Evolutionary conservation across 1,140 invertebrate genomes (phyloP), one percentile per base, ranked within the genome.

Genomic region (Drepana arcuata): DNA sequence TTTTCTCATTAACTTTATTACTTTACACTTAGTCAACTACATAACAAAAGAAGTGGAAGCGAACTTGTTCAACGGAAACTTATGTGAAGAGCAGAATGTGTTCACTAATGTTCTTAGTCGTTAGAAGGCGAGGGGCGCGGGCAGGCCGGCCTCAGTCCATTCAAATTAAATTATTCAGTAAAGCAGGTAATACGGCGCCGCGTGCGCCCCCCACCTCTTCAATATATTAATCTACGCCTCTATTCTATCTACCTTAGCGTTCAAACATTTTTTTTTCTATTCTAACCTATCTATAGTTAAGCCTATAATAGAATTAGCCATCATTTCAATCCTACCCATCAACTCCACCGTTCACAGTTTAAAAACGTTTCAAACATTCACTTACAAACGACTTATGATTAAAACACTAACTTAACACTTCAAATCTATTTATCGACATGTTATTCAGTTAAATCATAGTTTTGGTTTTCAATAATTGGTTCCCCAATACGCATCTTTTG

Each of bases 131-230:
- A 24, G 38, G 31, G 58, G 40, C 36, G 64, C 59, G 37, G 25
- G 53, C 41, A 57, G 46, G 34, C 46, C 53, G 59, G 43, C 77
- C 57, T 78, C 77, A 82, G 78, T 82, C 78, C 72, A 64, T 68
- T 71, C 62, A 79, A 82, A 82, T 78, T 78, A 82, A 82, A 82
- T 79, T 78, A 80, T 78, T 72, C 72, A 82, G 75, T 75, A 82
- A 79, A 82, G 73, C 80, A 82, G 78, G n/a, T n/a, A n/a, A n/a
- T n/a, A n/a, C 56, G 57, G 40, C 63, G 46, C 48, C 48, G 34
- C 56, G 34, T 62, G 34, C 71, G 50, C 52, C 46, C 41, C 51
- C 28, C 52, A 29, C 28, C 26, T 32, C 24, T 48, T 18, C 44
- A 55, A 60, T 59, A 67, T 66, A 68, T 64, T 74, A 74, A 62